Conservation (phyloP, 2,113 vertebrate genomes). For the Symphodus melops region DNA sequence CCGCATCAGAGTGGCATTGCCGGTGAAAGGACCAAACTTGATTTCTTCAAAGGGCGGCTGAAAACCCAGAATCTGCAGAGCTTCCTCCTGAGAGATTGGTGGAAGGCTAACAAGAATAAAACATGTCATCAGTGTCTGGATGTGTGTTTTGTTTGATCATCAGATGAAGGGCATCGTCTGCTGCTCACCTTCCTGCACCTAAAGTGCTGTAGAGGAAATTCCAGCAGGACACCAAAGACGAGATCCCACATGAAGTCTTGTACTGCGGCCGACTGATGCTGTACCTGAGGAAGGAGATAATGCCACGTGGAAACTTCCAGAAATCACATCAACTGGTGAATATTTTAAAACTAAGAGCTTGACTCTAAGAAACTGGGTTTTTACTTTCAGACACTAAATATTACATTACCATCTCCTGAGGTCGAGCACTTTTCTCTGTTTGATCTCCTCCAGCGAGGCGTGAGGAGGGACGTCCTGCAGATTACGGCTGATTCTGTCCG, state of each 20-base stretch:
- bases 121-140: neutral
- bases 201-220: conserved; percentile 97
- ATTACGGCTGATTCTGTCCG: conserved; percentile 88
- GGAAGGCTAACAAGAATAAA: conserved; percentile 84
- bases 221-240: conserved; percentile 96
- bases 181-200: conserved; percentile 92
- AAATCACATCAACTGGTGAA: neutral
- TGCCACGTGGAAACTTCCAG: neutral
- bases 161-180: neutral
- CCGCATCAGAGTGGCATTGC: conserved; percentile 98
- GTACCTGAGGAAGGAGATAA: conserved; percentile 84
- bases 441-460: conserved; percentile 90
- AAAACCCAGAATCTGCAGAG: conserved; percentile 95
- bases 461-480: conserved; percentile 85
- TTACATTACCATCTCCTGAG: conserved; percentile 92
- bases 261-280: conserved; percentile 98
- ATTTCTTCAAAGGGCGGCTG: conserved; percentile 98
- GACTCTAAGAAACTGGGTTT: too few species aligned
- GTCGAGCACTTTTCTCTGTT: conserved; percentile 96
- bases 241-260: conserved; percentile 99
- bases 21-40: conserved; percentile 98
- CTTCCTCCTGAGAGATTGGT: conserved; percentile 97
- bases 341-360: neutral
- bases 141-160: neutral
- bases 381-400: neutral